Evolutionary conservation across 2,797 vertebrate genomes (phyloP), one percentile per base, ranked within the genome.

Genomic region (Chelon labrosus): DNA sequence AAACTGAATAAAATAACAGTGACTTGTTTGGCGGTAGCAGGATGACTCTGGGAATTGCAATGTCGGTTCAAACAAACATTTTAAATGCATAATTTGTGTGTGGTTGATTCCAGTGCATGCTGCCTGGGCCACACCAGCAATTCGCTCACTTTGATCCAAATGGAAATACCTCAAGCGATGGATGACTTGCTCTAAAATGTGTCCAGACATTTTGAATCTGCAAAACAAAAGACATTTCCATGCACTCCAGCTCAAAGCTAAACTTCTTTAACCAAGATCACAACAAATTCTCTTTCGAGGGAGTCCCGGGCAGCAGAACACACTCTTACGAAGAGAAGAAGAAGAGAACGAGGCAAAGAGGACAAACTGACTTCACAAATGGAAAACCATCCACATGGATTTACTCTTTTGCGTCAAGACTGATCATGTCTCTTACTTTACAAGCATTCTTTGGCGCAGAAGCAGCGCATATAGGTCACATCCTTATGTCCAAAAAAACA

Each of bases 361-460:
- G 1, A 39, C 17, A 20, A 61, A 10, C 20, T 13, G 8, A 47
- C 8, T 11, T 17, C 44, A 49, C 11, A n/a, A 37, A 63, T 14
- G 31, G 10, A 22, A 19, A 2, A 42, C 37, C 66, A 20, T n/a
- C 31, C 9, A 14, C 5, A 4, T 31, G 0, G 3, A 44, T 38
- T 31, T 11, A 0, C 59, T 44, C 13, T 61, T 11, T 61, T 60
- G 12, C 64, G 46, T 61, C 73, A 75, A 70, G 38, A 66, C 59
- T 0, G n/a, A 74, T 78, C 69, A 51, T 67, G 74, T 60, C 47
- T 66, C 13, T 47, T 16, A 22, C 12, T 41, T 66, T 10, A 66
- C 27, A 39, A 58, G 35, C 42, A 37, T 49, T 10, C 14, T 11
- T 62, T 8, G 35, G 10, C 19, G 4, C 47, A 54, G 46, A n/a